Percentiles rank a stretch among this genome's conserved stretches.
phyloP scores from a whole-genome alignment of 1,140 invertebrate genomes.

The Hylaeus anthracinus region DNA sequence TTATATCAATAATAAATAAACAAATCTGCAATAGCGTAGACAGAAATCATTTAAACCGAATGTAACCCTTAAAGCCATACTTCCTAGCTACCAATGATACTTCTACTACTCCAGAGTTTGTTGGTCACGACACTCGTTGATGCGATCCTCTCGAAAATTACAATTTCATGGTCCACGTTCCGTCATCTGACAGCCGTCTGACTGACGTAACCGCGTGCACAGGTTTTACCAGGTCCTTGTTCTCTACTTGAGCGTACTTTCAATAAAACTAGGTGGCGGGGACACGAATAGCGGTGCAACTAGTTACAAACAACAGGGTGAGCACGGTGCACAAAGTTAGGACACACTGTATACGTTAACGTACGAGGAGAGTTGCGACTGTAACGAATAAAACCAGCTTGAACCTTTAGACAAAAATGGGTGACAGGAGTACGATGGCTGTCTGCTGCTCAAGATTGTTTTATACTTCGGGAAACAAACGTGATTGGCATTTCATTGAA shows the following conservation, averaged over 20 bases:
- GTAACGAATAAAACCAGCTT: constrained; percentile 26
- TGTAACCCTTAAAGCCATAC: too few species aligned
- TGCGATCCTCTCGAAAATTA: background rate
- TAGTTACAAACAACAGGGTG: constrained; percentile 36
- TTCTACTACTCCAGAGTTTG: too few species aligned
- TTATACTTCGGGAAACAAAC: too few species aligned
- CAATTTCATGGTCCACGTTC: constrained; percentile 4
- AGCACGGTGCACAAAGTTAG: constrained; percentile 34
- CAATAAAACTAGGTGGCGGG: background rate
- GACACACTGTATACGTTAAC: constrained; percentile 29
- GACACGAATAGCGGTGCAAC: constrained; percentile 10
- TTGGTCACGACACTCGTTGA: too few species aligned
- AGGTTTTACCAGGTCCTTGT: background rate
- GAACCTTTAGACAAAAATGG: background rate
- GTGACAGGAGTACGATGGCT: background rate
- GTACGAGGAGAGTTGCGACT: constrained; percentile 4
- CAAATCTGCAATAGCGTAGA: too few species aligned
- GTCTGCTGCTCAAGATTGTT: too few species aligned
- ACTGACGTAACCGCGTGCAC: background rate
- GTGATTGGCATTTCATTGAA: too few species aligned
- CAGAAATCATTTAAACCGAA: too few species aligned
- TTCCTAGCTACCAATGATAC: too few species aligned
- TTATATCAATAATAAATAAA: too few species aligned
- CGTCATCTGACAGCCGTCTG: too few species aligned
- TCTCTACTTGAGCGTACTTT: background rate